Percentiles rank a stretch among this genome's conserved stretches.
Conservation (phyloP, 2,113 vertebrate species). For the Ramphastos sulfuratus region DNA sequence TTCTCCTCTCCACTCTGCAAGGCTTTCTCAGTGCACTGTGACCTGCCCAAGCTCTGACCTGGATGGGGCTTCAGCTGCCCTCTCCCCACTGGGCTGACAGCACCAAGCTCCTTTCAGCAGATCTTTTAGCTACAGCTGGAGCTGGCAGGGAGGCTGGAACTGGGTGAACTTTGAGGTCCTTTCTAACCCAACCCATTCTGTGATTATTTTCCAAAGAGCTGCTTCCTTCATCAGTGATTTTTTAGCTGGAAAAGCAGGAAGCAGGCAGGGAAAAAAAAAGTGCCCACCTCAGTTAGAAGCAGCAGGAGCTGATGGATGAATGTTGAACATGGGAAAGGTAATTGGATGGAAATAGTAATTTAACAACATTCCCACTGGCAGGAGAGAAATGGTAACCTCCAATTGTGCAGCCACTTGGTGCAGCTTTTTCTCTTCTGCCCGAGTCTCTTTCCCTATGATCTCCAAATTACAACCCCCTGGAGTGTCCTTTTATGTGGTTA, state of each 20-base stretch:
- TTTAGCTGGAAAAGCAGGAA: neutral
- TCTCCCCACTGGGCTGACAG: neutral
- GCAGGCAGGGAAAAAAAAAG: neutral
- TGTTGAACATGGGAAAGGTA: neutral
- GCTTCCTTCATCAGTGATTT: neutral
- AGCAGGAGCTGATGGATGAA: neutral
- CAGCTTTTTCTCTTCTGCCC: neutral
- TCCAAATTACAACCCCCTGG: neutral
- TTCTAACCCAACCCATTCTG: too few relatives aligned
- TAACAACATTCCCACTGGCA: neutral
- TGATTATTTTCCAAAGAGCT: neutral
- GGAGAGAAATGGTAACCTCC: neutral
- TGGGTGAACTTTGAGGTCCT: too few relatives aligned
- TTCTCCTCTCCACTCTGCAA: neutral
- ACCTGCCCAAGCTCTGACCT: neutral
- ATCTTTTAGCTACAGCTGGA: neutral
- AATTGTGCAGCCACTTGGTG: neutral
- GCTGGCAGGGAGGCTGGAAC: too few relatives aligned
- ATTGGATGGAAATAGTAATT: slow-evolving; percentile 25
- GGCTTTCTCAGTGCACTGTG: neutral
- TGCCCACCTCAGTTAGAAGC: neutral
- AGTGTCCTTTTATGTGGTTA: slow-evolving; percentile 11
- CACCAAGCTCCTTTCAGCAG: neutral
- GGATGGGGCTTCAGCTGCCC: neutral
- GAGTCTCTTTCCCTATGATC: neutral